Evolutionary conservation across 2,888 invertebrate species (phyloP).

Genomic region (Drosophila glabriapex): DNA sequence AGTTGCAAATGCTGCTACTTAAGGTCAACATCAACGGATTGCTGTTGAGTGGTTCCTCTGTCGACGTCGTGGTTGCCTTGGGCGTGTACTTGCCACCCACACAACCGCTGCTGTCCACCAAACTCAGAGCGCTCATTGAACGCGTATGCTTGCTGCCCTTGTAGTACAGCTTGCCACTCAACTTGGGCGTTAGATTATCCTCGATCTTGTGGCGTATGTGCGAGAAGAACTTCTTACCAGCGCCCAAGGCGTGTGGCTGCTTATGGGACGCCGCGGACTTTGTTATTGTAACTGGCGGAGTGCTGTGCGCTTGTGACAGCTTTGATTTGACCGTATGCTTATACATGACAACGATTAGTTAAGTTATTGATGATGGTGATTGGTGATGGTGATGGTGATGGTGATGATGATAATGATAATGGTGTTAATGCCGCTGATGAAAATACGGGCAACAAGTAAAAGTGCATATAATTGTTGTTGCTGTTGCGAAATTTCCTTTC

Average conservation of each 20-base stretch:
- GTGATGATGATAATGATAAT: conserved; percentile 12
- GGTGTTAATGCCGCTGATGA: conserved; percentile 49
- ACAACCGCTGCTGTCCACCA: conserved; percentile 62
- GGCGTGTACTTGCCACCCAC: conserved; percentile 71
- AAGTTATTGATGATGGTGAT: conserved; percentile 17
- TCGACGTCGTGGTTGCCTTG: conserved; percentile 24
- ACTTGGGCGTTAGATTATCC: conserved; percentile 83
- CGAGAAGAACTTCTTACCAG: conserved; percentile 79
- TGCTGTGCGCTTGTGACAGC: conserved; percentile 62
- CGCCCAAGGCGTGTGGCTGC: conserved; percentile 52
- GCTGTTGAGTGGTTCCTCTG: conserved; percentile 2
- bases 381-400: conserved; percentile 8
- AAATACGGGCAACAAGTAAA: conserved; percentile 66
- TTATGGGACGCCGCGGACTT: conserved; percentile 44
- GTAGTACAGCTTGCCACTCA: conserved; percentile 81
- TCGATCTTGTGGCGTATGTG: conserved; percentile 85
- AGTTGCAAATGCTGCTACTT: conserved; percentile 62
- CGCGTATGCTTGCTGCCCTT: conserved; percentile 81
- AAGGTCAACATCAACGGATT: conserved; percentile 31
- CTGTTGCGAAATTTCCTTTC: conserved; percentile 67
- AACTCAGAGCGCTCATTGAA: conserved; percentile 74
- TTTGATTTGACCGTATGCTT: conserved; percentile 74
- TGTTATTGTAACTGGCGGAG: conserved; percentile 26
- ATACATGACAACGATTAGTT: conserved; percentile 53
- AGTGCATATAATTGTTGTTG: conserved; percentile 65